Conservation (phyloP, 2,797 vertebrate species). For the Glyptemys insculpta region DNA sequence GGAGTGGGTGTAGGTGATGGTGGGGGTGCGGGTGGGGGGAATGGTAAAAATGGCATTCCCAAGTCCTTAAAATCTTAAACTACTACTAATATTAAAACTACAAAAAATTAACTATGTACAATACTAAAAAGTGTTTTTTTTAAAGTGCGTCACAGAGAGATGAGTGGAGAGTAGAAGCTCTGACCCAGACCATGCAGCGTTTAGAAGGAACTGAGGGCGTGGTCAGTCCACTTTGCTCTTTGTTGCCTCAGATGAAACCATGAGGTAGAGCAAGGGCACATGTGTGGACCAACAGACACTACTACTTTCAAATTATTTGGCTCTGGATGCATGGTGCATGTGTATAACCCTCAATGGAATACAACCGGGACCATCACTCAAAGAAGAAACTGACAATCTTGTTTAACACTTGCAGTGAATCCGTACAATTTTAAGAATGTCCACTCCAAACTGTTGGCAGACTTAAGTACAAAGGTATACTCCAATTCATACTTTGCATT, state of each 20-base stretch:
- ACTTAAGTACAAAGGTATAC: neutral
- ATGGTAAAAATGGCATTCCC: too few relatives aligned
- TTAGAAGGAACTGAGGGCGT: neutral
- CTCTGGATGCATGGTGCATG: neutral
- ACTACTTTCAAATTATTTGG: neutral
- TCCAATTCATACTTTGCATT: neutral
- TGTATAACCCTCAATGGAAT: neutral
- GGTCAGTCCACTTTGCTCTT: neutral
- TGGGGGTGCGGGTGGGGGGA: too few relatives aligned
- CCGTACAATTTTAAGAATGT: neutral
- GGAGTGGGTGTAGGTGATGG: neutral
- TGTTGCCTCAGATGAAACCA: neutral
- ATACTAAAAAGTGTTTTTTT: neutral
- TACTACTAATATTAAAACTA: too few relatives aligned
- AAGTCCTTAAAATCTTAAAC: too few relatives aligned
- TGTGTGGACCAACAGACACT: neutral
- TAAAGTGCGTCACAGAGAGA: neutral
- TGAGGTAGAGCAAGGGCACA: neutral
- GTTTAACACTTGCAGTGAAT: neutral
- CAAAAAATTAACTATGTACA: neutral
- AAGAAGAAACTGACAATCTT: neutral
- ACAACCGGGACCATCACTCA: neutral
- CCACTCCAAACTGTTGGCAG: neutral
- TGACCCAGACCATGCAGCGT: neutral
- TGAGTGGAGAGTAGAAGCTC: neutral